phyloP scores from a whole-genome alignment of 2,113 vertebrate species.

The Fulmarus glacialis region DNA sequence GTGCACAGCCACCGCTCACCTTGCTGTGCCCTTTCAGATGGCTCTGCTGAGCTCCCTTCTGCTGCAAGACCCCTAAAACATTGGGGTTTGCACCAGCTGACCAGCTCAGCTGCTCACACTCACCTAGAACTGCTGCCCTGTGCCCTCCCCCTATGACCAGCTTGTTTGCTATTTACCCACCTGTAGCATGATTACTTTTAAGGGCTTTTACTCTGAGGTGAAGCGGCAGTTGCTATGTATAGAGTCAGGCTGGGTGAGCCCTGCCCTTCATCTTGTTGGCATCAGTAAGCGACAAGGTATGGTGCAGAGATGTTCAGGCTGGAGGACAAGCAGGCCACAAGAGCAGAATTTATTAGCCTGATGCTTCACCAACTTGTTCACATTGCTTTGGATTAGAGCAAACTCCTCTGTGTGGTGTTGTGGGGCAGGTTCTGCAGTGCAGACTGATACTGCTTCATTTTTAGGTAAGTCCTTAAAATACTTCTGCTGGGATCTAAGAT shows the following conservation, averaged over 20 bases:
- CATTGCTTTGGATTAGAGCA: neutral
- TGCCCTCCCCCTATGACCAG: neutral
- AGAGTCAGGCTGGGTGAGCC: neutral
- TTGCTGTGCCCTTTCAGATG: neutral
- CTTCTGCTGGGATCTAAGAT: neutral
- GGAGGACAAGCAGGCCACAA: neutral
- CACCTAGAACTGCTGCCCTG: neutral
- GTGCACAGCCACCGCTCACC: neutral
- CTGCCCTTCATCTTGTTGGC: neutral
- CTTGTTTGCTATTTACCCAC: neutral
- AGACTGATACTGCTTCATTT: accelerated
- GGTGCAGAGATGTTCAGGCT: accelerated
- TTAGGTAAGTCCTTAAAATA: neutral
- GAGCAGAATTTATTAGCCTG: neutral
- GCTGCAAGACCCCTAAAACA: neutral
- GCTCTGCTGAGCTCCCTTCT: neutral
- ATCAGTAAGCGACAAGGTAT: too few species aligned
- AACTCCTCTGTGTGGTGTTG: neutral
- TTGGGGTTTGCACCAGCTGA: neutral
- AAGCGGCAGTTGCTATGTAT: too few species aligned
- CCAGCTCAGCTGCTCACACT: neutral
- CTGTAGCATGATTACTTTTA: neutral
- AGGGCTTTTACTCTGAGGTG: neutral
- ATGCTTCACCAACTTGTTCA: neutral
- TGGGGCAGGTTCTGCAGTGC: neutral